Conservation (phyloP, 2,797 vertebrate genomes). For the Halcyon chelicuti region DNA sequence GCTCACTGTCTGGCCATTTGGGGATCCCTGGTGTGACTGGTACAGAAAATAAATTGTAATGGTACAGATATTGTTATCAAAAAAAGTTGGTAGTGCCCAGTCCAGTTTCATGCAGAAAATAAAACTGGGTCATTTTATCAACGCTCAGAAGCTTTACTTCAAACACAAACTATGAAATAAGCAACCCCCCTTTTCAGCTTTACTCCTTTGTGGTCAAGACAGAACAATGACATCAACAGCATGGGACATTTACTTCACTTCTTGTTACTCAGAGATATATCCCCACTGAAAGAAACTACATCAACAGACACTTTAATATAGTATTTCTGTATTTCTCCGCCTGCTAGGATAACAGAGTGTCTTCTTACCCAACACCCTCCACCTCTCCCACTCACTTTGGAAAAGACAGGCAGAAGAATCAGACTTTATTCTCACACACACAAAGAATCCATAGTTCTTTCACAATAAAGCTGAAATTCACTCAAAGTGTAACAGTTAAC, state of each 20-base stretch:
- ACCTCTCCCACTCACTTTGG: not conserved
- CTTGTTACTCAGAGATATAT: not conserved
- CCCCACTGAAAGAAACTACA: not conserved
- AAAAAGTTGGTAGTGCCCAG: not conserved
- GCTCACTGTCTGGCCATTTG: not conserved
- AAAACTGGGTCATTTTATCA: not conserved
- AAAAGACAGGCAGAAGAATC: not conserved
- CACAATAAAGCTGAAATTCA: not conserved
- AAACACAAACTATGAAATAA: not conserved
- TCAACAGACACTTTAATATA: not conserved
- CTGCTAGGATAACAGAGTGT: not conserved
- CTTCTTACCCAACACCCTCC: not conserved
- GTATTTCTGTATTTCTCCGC: not conserved
- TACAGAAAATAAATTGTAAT: not conserved
- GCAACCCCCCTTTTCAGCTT: accelerated
- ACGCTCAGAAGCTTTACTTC: not conserved
- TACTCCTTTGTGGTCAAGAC: not conserved
- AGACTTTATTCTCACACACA: not conserved
- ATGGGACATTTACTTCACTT: not conserved
- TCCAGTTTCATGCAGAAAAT: not conserved
- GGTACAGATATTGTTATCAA: not conserved
- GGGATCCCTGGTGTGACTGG: not conserved
- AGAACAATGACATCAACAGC: not conserved
- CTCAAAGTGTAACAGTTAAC: not conserved
- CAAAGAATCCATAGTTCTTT: not conserved